These are phyloP conservation scores for Entomobrya proxima DNA, from an alignment of 2,888 invertebrate species.

Conservation along the genomic window DNA sequence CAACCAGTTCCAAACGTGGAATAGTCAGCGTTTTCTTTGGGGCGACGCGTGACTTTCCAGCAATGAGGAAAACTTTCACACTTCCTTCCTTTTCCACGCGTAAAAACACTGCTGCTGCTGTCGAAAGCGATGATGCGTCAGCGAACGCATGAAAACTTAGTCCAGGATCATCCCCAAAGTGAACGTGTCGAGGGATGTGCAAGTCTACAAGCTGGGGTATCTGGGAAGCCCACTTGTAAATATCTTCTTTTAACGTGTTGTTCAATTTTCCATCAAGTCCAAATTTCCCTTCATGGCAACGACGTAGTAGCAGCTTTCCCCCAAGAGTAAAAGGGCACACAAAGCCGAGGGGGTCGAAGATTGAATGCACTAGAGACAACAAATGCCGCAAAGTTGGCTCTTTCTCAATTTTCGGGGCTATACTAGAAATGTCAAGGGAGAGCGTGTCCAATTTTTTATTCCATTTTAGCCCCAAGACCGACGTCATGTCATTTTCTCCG, in stretches of 20 bases:
- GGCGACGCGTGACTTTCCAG: neutral
- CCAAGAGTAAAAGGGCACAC: neutral
- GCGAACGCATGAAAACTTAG: neutral
- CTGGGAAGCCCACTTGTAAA: neutral
- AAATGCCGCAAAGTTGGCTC: neutral
- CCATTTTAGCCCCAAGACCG: neutral
- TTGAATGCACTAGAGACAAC: neutral
- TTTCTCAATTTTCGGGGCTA: neutral
- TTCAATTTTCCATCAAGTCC: too few relatives aligned
- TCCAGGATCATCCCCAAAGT: neutral
- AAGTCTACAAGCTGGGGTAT: neutral
- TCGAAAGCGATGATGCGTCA: neutral
- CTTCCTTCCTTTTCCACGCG: neutral
- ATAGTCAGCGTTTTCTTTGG: neutral
- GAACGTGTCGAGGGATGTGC: neutral
- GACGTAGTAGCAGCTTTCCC: neutral
- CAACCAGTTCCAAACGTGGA: constrained; percentile 6
- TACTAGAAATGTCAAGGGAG: neutral
- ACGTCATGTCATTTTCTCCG: too few relatives aligned
- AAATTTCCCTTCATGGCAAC: neutral
- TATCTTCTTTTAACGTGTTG: too few relatives aligned
- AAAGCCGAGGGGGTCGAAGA: neutral
- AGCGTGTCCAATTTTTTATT: neutral
- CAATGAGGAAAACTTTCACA: neutral
- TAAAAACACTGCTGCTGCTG: neutral